These are phyloP conservation scores for Diorhabda elongata DNA, from an alignment of 1,140 invertebrate species.

Conservation along the genomic window DNA sequence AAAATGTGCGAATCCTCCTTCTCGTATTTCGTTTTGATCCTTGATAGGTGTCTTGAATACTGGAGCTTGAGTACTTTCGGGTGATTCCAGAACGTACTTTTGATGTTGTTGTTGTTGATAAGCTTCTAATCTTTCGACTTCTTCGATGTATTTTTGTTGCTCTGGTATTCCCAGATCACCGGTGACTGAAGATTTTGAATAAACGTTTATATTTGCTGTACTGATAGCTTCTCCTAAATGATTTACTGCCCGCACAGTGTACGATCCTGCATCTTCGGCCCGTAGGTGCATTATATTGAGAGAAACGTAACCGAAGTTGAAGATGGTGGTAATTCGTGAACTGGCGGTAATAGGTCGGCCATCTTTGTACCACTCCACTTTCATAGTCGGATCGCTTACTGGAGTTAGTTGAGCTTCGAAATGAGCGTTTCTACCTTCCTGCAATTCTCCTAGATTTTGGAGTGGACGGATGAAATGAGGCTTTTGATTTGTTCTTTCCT, in stretches of 20 bases:
- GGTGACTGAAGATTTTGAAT: slow-evolving; percentile 71
- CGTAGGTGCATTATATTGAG: slow-evolving; percentile 96
- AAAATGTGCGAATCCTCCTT: slow-evolving; percentile 93
- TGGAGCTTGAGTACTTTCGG: slow-evolving; percentile 74
- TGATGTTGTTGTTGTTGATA: slow-evolving; percentile 75
- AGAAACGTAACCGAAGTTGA: slow-evolving; percentile 98
- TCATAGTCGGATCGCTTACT: slow-evolving; percentile 94
- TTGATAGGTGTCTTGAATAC: slow-evolving; percentile 91
- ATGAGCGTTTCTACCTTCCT: slow-evolving; percentile 88
- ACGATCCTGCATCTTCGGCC: slow-evolving; percentile 88
- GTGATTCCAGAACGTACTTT: slow-evolving; percentile 70
- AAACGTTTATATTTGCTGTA: slow-evolving; percentile 72
- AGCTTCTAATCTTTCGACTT: slow-evolving; percentile 88
- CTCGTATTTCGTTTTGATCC: slow-evolving; percentile 81
- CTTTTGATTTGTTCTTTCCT: slow-evolving; percentile 71
- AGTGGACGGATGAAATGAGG: slow-evolving; percentile 87
- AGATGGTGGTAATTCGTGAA: slow-evolving; percentile 90
- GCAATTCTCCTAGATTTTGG: slow-evolving; percentile 79
- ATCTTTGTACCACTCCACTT: slow-evolving; percentile 98
- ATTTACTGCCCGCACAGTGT: slow-evolving; percentile 85
- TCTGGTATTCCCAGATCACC: slow-evolving; percentile 85
- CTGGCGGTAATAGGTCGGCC: slow-evolving; percentile 88
- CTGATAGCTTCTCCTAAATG: slow-evolving; percentile 80
- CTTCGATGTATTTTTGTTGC: slow-evolving; percentile 89
- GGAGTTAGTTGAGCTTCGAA: slow-evolving; percentile 94